Percentiles rank a stretch among this genome's conserved stretches.
phyloP scores from a whole-genome alignment of 2,797 vertebrate species.

The Aeoliscus strigatus region DNA sequence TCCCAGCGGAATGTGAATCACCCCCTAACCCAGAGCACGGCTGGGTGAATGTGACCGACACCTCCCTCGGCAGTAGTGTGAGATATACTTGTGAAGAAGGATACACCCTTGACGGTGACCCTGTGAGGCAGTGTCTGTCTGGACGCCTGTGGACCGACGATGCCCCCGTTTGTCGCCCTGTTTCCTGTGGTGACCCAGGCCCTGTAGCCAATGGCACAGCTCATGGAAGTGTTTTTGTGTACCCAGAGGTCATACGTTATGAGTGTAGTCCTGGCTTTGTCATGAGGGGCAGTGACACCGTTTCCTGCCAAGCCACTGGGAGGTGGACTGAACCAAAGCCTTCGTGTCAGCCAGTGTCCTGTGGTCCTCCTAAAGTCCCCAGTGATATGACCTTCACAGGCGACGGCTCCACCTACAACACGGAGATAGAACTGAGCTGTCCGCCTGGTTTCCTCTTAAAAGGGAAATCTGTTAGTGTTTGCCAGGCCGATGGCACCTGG shows the following conservation, averaged over 20 bases:
- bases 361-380: slow-evolving; percentile 74
- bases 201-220: slow-evolving; percentile 73
- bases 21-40: slow-evolving; percentile 81
- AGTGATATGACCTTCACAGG: slow-evolving; percentile 76
- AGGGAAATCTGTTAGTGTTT: slow-evolving; percentile 77
- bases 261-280: slow-evolving; percentile 84
- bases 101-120: slow-evolving; percentile 78
- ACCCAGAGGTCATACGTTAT: slow-evolving; percentile 73
- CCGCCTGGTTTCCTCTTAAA: slow-evolving; percentile 79
- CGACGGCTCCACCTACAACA: slow-evolving; percentile 76
- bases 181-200: slow-evolving; percentile 78
- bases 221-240: slow-evolving; percentile 73
- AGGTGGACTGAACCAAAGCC: slow-evolving; percentile 84
- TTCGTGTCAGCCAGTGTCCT: slow-evolving; percentile 80
- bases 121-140: slow-evolving; percentile 81
- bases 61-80: slow-evolving; percentile 74
- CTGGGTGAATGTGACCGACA: slow-evolving; percentile 79
- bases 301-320: slow-evolving; percentile 79
- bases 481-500: slow-evolving; percentile 88
- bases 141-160: slow-evolving; percentile 81
- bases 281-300: slow-evolving; percentile 73
- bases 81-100: slow-evolving; percentile 84
- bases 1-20: slow-evolving; percentile 82
- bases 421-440: slow-evolving; percentile 78
- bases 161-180: slow-evolving; percentile 75